Conservation (phyloP, 2,797 vertebrate species). For the Dallia pectoralis region DNA sequence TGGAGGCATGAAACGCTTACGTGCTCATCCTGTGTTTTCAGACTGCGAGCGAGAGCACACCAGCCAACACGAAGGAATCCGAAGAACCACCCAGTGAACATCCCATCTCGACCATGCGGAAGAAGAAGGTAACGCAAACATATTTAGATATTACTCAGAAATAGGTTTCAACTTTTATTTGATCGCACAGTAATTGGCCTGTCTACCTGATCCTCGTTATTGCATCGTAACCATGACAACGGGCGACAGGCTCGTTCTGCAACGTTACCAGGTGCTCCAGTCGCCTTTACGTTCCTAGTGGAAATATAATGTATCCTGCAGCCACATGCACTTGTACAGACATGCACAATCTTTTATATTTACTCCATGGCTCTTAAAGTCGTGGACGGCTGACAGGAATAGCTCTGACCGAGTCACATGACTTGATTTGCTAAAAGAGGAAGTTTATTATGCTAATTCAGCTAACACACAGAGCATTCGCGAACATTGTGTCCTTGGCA, state of each 20-base stretch:
- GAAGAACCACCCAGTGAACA: slow-evolving; percentile 23
- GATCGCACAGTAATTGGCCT: not conserved
- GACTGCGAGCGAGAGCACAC: slow-evolving; percentile 21
- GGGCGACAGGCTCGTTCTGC: not conserved
- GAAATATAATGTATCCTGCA: too few relatives aligned
- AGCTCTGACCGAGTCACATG: slow-evolving; percentile 53
- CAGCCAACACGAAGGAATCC: slow-evolving; percentile 31
- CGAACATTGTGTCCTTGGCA: slow-evolving; percentile 15
- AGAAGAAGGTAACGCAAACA: slow-evolving; percentile 64
- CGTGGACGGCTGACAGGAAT: not conserved
- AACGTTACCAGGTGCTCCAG: not conserved
- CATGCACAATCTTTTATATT: not conserved
- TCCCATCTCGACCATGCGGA: slow-evolving; percentile 43
- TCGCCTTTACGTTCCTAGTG: not conserved
- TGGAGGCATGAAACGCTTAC: too few relatives aligned
- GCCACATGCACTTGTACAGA: not conserved
- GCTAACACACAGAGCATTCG: not conserved
- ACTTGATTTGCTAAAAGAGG: slow-evolving; percentile 63
- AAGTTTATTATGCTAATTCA: slow-evolving; percentile 34
- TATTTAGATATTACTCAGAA: not conserved
- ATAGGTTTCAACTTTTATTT: not conserved
- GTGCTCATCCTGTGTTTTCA: slow-evolving; percentile 33
- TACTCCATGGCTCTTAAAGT: not conserved
- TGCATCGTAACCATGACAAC: not conserved
- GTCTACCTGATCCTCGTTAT: not conserved